A percentile compares a stretch with the other conserved stretches of the same genome.
phyloP scores from a whole-genome alignment of 2,113 vertebrate species.

The Ictidomys tridecemlineatus region DNA sequence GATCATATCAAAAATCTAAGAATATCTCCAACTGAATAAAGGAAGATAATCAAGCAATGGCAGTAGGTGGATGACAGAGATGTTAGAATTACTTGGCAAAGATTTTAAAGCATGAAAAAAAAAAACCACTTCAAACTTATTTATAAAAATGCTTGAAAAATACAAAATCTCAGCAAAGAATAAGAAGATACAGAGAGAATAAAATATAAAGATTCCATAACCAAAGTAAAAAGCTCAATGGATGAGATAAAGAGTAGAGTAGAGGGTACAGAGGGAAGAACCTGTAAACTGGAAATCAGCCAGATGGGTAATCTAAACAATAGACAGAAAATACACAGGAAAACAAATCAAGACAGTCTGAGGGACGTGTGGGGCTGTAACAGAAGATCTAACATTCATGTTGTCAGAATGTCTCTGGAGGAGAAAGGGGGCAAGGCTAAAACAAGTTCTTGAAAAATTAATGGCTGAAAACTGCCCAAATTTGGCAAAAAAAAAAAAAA shows the following conservation, averaged over 20 bases:
- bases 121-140: not conserved
- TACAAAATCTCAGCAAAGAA: not conserved
- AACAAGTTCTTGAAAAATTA: not conserved
- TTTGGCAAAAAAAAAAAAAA: not conserved
- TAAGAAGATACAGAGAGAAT: not conserved
- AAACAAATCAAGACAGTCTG: not conserved
- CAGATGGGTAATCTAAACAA: not conserved
- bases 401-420: not conserved
- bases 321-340: not conserved
- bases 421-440: not conserved
- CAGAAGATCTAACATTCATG: not conserved
- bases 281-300: not conserved
- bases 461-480: not conserved
- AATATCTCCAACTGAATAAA: not conserved
- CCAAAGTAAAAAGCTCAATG: not conserved
- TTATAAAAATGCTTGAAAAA: not conserved
- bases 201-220: not conserved
- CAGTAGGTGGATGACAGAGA: not conserved
- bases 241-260: not conserved
- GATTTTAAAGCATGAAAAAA: conserved; percentile 12
- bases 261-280: not conserved
- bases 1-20: not conserved
- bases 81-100: not conserved
- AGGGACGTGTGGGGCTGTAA: not conserved
- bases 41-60: not conserved